phyloP scores from a whole-genome alignment of 2,888 invertebrate genomes.

The Tubulanus polymorphus region DNA sequence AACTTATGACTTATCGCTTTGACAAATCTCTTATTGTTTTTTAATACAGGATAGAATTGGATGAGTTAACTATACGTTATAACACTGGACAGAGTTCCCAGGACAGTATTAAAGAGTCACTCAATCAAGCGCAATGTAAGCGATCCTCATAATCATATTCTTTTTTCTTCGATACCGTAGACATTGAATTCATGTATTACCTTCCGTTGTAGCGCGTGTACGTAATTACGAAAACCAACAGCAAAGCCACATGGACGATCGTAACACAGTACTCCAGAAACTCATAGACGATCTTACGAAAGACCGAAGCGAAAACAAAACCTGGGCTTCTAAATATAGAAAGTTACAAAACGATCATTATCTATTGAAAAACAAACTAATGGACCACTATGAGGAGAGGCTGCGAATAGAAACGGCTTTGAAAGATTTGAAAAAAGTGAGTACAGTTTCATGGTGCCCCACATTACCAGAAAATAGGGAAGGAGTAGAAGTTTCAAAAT shows the following conservation, averaged over 20 bases:
- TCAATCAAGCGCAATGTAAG: constrained; percentile 27
- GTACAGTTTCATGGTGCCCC: too few species aligned
- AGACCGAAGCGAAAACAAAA: constrained; percentile 29
- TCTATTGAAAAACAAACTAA: constrained; percentile 33
- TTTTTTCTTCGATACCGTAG: too few species aligned
- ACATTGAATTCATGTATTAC: too few species aligned
- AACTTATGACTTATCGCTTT: too few species aligned
- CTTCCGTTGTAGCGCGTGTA: constrained; percentile 25
- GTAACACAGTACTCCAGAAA: constrained; percentile 25
- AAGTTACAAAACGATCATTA: constrained; percentile 40
- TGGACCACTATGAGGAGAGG: constrained; percentile 40
- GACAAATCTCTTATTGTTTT: too few species aligned
- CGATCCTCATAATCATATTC: not conserved
- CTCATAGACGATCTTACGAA: constrained; percentile 25
- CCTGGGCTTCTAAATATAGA: constrained; percentile 40
- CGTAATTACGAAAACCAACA: constrained; percentile 29
- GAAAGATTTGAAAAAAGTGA: constrained; percentile 46
- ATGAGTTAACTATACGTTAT: constrained; percentile 39
- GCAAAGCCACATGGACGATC: constrained; percentile 25
- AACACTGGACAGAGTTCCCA: constrained; percentile 31
- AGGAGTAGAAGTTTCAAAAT: too few species aligned
- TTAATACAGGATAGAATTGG: constrained; percentile 33
- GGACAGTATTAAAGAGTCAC: constrained; percentile 26
- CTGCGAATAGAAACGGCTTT: constrained; percentile 40
- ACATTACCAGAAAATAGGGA: too few species aligned